phyloP scores from a whole-genome alignment of 2,888 invertebrate species.

The Xestobium rufovillosum region DNA sequence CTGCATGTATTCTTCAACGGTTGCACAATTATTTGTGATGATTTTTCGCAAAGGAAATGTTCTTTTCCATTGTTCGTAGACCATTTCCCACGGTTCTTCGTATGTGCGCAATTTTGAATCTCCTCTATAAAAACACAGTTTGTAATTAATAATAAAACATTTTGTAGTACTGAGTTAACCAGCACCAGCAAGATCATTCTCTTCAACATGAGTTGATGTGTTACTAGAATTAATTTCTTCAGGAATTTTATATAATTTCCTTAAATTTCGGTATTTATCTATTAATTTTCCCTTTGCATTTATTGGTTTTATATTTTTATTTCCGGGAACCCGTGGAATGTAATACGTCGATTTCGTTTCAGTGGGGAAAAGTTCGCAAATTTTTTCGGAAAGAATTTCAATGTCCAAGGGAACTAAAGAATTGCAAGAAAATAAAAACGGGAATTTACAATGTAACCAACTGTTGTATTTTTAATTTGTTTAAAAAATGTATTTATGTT shows the following conservation, averaged over 20 bases:
- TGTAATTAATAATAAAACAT: too few species aligned
- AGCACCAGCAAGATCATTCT: too few species aligned
- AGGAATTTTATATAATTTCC: background rate
- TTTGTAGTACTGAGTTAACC: too few species aligned
- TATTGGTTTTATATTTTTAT: background rate
- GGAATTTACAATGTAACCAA: too few species aligned
- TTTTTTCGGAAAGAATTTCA: slow-evolving; percentile 1
- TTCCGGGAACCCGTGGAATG: too few species aligned
- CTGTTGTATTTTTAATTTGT: too few species aligned
- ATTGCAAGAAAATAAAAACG: too few species aligned
- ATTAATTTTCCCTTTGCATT: background rate
- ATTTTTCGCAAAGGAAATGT: background rate
- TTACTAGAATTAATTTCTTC: background rate
- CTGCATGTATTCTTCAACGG: background rate
- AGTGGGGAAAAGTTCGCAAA: background rate
- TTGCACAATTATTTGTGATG: background rate
- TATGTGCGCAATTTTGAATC: background rate
- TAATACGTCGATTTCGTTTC: too few species aligned
- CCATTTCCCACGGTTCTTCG: background rate
- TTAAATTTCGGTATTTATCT: background rate
- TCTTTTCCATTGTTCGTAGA: background rate
- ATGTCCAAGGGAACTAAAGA: background rate
- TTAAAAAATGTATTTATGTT: too few species aligned
- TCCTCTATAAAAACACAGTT: too few species aligned
- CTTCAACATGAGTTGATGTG: too few species aligned